Evolutionary conservation across 2,113 vertebrate species (phyloP).

Genomic region (Ornithorhynchus anatinus): DNA sequence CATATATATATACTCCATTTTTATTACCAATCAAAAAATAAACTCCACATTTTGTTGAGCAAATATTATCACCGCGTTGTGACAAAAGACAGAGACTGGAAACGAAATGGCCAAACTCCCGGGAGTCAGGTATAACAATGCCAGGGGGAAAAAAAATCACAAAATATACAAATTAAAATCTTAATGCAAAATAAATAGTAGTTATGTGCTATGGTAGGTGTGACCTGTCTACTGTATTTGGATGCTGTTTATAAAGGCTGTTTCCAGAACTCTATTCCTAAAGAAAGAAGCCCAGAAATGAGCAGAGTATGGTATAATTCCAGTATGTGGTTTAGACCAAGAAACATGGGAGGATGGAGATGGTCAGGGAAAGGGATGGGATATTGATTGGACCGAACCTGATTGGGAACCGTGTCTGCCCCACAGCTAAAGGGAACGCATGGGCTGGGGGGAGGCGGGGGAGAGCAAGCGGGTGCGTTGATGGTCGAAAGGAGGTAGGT

Average conservation of each 20-base stretch:
- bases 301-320: constrained; percentile 12
- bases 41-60: constrained; percentile 65
- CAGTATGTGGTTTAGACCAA: constrained; percentile 40
- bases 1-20: constrained; percentile 42
- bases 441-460: neutral
- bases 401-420: constrained; percentile 43
- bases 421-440: constrained; percentile 42
- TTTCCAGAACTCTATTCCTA: neutral
- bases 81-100: constrained; percentile 66
- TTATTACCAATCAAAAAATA: constrained; percentile 70
- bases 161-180: constrained; percentile 68
- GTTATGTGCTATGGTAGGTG: constrained; percentile 29
- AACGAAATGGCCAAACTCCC: constrained; percentile 61
- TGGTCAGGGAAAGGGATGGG: constrained; percentile 8
- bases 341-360: neutral
- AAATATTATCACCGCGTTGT: constrained; percentile 63
- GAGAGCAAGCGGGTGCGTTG: neutral
- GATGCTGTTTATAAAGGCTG: constrained; percentile 6
- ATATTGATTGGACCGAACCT: constrained; percentile 44
- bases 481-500: constrained; percentile 42
- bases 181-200: constrained; percentile 66
- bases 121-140: constrained; percentile 65
- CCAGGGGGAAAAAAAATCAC: constrained; percentile 61
- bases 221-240: constrained; percentile 29
- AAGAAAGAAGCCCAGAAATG: too few relatives aligned